Evolutionary conservation across 2,888 invertebrate genomes (phyloP).

Genomic region (Halictus ligatus): DNA sequence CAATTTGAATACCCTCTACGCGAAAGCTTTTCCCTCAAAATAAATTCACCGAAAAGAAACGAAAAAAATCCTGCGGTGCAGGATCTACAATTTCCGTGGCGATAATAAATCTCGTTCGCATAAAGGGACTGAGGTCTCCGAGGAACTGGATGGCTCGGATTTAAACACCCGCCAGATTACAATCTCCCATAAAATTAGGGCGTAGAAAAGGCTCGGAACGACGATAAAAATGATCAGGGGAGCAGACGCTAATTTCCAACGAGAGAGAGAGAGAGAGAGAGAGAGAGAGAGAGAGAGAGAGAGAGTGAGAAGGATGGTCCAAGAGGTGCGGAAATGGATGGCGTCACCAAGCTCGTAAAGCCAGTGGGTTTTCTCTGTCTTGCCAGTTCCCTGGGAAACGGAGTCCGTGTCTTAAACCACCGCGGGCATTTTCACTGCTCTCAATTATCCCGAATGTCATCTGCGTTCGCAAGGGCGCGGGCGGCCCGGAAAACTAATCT

Average conservation of each 20-base stretch:
- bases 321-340: not conserved
- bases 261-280: not conserved
- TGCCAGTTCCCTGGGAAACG: not conserved
- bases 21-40: not conserved
- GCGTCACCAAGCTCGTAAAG: slow-evolving; percentile 20
- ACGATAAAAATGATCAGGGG: slow-evolving; percentile 49
- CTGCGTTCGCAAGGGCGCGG: slow-evolving; percentile 41
- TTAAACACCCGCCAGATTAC: slow-evolving; percentile 21
- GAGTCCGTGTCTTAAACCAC: slow-evolving; percentile 32
- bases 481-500: slow-evolving; percentile 23
- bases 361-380: slow-evolving; percentile 35
- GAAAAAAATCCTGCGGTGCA: too few species aligned
- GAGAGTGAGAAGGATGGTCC: not conserved
- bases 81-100: not conserved
- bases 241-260: slow-evolving; percentile 32
- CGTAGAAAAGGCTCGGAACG: slow-evolving; percentile 12
- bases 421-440: slow-evolving; percentile 38
- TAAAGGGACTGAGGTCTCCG: not conserved
- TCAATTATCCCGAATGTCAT: slow-evolving; percentile 57
- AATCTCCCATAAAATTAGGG: slow-evolving; percentile 44
- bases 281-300: not conserved
- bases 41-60: slow-evolving; percentile 3
- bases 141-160: slow-evolving; percentile 33
- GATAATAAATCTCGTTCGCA: slow-evolving; percentile 15
- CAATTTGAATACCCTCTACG: not conserved